Conservation (phyloP, 2,797 vertebrate species). For the Eremophila alpestris region DNA sequence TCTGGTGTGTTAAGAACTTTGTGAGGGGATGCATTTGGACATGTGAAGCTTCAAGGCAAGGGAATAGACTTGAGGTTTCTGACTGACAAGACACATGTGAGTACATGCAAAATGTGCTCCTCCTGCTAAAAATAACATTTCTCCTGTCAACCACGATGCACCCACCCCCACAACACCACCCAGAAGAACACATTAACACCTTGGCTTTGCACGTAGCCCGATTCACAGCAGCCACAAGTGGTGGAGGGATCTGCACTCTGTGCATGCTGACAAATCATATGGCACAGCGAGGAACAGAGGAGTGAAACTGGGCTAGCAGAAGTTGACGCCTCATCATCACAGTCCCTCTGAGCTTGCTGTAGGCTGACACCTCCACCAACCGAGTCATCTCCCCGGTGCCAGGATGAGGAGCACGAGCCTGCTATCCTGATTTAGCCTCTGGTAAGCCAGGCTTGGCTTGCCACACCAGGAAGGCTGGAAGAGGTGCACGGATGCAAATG, state of each 20-base stretch:
- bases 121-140: constrained; percentile 70
- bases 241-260: constrained; percentile 67
- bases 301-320: constrained; percentile 72
- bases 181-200: constrained; percentile 70
- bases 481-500: neutral
- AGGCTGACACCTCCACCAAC: constrained; percentile 70
- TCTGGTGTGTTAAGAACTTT: neutral
- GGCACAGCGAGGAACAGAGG: constrained; percentile 62
- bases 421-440: constrained; percentile 61
- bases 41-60: constrained; percentile 58
- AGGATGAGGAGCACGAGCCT: constrained; percentile 60
- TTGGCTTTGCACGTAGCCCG: constrained; percentile 68
- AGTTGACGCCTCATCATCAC: constrained; percentile 67
- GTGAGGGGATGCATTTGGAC: constrained; percentile 39
- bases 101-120: constrained; percentile 69
- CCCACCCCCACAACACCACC: constrained; percentile 68
- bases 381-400: constrained; percentile 53
- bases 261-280: constrained; percentile 69
- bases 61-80: constrained; percentile 61
- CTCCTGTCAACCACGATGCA: constrained; percentile 64
- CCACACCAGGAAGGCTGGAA: neutral
- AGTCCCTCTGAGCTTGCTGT: constrained; percentile 66
- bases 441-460: neutral
- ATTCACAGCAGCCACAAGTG: constrained; percentile 72
- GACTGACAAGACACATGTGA: constrained; percentile 72